Evolutionary conservation across 2,888 invertebrate species (phyloP).

Genomic region (Malthinus flaveolus): DNA sequence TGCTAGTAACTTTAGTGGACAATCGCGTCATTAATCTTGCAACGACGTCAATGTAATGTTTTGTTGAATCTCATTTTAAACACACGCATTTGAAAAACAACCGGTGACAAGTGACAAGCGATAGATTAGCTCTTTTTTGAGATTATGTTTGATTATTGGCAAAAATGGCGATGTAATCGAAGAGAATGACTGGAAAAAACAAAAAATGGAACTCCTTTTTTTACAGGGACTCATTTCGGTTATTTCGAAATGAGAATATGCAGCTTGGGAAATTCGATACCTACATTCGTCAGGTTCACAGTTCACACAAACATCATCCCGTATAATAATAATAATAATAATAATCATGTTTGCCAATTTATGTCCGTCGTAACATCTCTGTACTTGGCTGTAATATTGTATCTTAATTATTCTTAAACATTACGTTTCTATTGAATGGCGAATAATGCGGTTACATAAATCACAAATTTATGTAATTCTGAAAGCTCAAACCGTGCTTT

Average conservation of each 20-base stretch:
- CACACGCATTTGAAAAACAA: conserved; percentile 47
- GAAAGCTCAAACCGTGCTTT: conserved; percentile 19
- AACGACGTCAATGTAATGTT: conserved; percentile 49
- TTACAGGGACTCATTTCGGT: no score
- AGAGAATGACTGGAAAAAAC: no score
- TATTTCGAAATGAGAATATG: no score
- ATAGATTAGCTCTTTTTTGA: conserved; percentile 49
- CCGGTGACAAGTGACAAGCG: conserved; percentile 52
- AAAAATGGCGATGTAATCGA: background rate
- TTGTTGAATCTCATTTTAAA: conserved; percentile 47
- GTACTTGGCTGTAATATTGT: conserved; percentile 16
- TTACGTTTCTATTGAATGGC: conserved; percentile 27
- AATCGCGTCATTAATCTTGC: conserved; percentile 52
- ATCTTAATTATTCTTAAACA: conserved; percentile 31
- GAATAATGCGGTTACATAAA: conserved; percentile 32
- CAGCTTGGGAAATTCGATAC: no score
- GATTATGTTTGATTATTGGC: conserved; percentile 45
- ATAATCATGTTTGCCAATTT: no score
- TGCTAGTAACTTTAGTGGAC: conserved; percentile 43
- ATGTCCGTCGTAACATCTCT: no score
- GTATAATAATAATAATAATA: no score
- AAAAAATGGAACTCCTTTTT: no score
- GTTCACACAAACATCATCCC: no score
- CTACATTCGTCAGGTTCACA: no score
- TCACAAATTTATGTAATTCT: conserved; percentile 23